These are phyloP conservation scores for Sebastes itinus DNA, from an alignment of 2,797 vertebrate genomes.

Conservation along the genomic window DNA sequence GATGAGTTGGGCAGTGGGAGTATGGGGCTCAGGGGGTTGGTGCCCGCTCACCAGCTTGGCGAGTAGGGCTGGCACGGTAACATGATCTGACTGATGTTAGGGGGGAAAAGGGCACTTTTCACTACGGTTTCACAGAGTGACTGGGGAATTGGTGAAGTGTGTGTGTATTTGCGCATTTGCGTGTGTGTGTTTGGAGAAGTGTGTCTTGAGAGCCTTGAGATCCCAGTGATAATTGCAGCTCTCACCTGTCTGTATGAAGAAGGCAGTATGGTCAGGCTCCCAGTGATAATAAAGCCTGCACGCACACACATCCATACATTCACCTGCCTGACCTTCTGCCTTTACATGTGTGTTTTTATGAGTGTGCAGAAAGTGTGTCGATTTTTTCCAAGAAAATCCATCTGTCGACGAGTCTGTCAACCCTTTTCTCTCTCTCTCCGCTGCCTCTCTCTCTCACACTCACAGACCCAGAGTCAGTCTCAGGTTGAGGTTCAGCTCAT, in stretches of 20 bases:
- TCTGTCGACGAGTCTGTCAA: constrained; percentile 39
- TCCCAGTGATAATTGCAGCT: constrained; percentile 1
- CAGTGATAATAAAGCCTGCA: background rate
- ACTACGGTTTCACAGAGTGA: constrained; percentile 5
- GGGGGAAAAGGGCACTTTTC: constrained; percentile 1
- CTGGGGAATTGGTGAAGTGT: background rate
- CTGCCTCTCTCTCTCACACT: background rate
- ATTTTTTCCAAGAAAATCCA: constrained; percentile 35
- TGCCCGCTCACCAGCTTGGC: constrained; percentile 48
- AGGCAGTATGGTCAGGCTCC: background rate
- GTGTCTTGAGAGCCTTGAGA: background rate
- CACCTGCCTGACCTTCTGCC: constrained; percentile 24
- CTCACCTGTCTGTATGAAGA: constrained; percentile 31
- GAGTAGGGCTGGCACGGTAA: constrained; percentile 55
- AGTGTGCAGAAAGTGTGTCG: background rate
- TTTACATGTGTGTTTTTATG: background rate
- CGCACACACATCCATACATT: background rate
- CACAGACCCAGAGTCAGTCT: constrained; percentile 14
- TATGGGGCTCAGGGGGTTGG: background rate
- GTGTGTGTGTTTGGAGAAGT: background rate
- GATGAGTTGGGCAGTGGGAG: constrained; percentile 50
- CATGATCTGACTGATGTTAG: constrained; percentile 26
- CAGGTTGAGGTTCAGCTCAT: constrained; percentile 25
- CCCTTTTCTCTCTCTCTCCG: background rate
- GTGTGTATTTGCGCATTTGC: background rate